These are phyloP conservation scores for Oreochromis aureus DNA, from an alignment of 2,113 vertebrate species.

Conservation along the genomic window DNA sequence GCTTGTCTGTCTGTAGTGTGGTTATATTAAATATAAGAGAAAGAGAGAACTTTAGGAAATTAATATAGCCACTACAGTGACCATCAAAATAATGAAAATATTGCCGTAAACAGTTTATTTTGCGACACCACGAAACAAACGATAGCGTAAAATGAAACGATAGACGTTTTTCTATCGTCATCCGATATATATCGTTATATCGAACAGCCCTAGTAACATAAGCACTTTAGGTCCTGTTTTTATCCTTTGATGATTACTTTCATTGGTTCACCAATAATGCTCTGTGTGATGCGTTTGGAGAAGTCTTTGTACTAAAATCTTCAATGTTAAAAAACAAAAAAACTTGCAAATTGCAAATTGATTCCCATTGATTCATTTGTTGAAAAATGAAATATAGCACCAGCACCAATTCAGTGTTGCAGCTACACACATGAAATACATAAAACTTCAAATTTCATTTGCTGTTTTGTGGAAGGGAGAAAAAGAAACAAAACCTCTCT, in stretches of 20 bases:
- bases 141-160: too few species aligned
- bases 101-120: too few species aligned
- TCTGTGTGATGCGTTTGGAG: background rate
- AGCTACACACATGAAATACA: background rate
- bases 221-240: background rate
- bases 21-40: too few species aligned
- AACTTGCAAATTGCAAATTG: background rate
- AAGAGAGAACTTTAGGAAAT: too few species aligned
- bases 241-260: background rate
- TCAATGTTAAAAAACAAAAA: background rate
- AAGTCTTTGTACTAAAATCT: background rate
- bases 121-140: too few species aligned
- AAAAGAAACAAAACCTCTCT: background rate
- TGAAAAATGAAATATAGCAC: background rate
- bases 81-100: too few species aligned
- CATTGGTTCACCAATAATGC: background rate
- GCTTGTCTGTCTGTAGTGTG: too few species aligned
- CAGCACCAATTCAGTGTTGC: background rate
- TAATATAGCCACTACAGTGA: too few species aligned
- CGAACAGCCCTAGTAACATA: too few species aligned
- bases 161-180: too few species aligned
- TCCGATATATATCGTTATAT: too few species aligned
- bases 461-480: background rate
- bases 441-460: background rate
- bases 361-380: background rate